Percentiles rank a stretch among this genome's conserved stretches.
phyloP scores from a whole-genome alignment of 2,113 vertebrate species.

The Epinephelus cyanopodus region DNA sequence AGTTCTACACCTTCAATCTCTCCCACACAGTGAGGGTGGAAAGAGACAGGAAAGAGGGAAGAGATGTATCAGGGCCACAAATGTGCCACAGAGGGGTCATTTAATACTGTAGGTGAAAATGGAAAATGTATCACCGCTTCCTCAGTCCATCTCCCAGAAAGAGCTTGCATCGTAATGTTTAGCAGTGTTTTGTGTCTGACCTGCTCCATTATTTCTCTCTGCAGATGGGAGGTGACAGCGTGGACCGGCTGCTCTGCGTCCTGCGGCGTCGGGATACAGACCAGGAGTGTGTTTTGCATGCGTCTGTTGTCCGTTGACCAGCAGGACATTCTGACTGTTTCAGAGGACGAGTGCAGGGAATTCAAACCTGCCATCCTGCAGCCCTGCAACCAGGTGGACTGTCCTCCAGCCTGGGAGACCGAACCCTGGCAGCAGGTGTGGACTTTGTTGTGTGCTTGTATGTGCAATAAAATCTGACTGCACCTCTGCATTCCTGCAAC shows the following conservation, averaged over 20 bases:
- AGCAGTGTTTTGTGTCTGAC: background rate
- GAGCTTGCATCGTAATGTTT: background rate
- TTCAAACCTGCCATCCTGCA: constrained; percentile 87
- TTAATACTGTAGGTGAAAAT: background rate
- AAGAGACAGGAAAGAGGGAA: background rate
- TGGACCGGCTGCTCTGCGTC: constrained; percentile 91
- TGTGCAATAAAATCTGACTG: background rate
- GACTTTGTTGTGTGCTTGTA: background rate
- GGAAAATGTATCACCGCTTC: background rate
- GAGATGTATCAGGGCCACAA: background rate
- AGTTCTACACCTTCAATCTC: background rate
- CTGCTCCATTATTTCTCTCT: constrained; percentile 15
- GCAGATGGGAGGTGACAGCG: constrained; percentile 88
- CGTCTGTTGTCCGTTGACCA: constrained; percentile 70
- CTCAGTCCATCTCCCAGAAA: background rate
- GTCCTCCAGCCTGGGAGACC: constrained; percentile 89
- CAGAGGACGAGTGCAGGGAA: constrained; percentile 81
- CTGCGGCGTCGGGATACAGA: constrained; percentile 93
- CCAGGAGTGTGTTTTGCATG: constrained; percentile 87
- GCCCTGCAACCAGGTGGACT: constrained; percentile 91
- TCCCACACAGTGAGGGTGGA: background rate
- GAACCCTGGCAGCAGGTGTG: constrained; percentile 93
- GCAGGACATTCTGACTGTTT: constrained; percentile 62
- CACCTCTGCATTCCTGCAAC: background rate
- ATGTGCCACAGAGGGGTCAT: background rate